Evolutionary conservation across 2,113 vertebrate genomes (phyloP), one percentile per base, ranked within the genome.

Genomic region (Cavia porcellus): DNA sequence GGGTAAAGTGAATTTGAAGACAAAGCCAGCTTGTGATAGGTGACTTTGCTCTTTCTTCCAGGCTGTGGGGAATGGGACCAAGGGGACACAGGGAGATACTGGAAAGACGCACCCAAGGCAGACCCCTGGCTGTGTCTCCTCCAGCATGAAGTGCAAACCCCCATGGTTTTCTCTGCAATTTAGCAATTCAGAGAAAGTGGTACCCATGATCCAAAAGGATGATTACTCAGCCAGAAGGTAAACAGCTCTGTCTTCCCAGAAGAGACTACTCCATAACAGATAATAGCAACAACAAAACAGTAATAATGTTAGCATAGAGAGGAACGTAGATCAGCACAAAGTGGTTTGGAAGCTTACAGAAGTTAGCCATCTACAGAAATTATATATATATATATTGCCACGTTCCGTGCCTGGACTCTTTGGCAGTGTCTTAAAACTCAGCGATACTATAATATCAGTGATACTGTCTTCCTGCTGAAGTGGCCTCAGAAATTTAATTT

Each of bases 401-500:
- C 15, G 59, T 42, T 66, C 70, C 35, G 11, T 35, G 66, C 61
- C 84, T 61, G 35, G 62, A 77, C 52, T 30, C 9, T 38, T 89
- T 57, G 28, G 66, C 42, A 57, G 74, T 77, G 66, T 92, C 90
- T 85, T 95, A 45, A 50, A 24, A 50, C 20, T 11, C 10, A 0
- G 0, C 38, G 35, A 30, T 68, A 8, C 80, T 1, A 38, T 59
- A 15, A 4, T 45, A 83, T 61, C 42, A 4, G 20, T 82, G 82
- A 30, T 57, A 45, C 70, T 93, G 14, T 79, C 57, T 77, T 75
- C 81, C 75, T 92, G 19, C 80, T 81, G 92, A 77, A 30, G 55
- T 91, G 94, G 66, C 86, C 96, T 64, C 92, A 92, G 75, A 87
- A 57, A 96, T 94, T 96, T 3, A 42, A 45, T 75, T 89, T 98